Conservation (phyloP, 2,797 vertebrate genomes). For the Helostoma temminkii region DNA sequence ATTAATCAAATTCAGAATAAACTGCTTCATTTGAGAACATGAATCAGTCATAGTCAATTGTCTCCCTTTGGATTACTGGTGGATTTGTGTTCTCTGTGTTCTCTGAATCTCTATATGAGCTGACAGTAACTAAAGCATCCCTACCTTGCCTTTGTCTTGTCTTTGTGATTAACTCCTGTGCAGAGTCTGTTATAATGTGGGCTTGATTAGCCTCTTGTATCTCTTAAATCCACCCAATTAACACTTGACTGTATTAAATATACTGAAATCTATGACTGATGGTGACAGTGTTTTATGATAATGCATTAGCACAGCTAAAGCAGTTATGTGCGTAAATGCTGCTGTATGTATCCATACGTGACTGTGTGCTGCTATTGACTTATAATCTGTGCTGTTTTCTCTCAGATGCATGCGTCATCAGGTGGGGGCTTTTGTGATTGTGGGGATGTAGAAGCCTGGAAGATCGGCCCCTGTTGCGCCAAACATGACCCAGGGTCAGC, state of each 20-base stretch:
- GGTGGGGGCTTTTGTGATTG: conserved; percentile 99
- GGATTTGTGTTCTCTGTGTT: background rate
- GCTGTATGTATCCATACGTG: conserved; percentile 6
- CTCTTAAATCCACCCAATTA: background rate
- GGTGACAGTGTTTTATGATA: background rate
- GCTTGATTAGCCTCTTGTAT: background rate
- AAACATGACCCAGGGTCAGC: conserved; percentile 90
- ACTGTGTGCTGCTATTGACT: conserved; percentile 18
- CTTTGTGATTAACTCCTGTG: background rate
- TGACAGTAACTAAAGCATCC: background rate
- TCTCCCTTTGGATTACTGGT: background rate
- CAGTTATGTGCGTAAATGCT: conserved; percentile 19
- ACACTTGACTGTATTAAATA: background rate
- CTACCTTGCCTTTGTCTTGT: background rate
- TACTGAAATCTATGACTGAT: background rate
- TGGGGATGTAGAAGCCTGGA: conserved; percentile 97
- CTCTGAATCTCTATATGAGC: background rate
- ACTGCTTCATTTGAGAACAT: background rate
- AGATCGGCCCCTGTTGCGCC: conserved; percentile 93
- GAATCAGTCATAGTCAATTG: background rate
- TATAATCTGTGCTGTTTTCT: conserved; percentile 49
- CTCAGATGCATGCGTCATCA: conserved; percentile 95
- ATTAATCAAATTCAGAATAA: background rate
- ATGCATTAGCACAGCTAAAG: conserved; percentile 27
- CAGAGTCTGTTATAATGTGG: background rate